A percentile compares a stretch with the other conserved stretches of the same genome.
Conservation (phyloP, 2,888 invertebrate genomes). For the Orgyia antiqua region DNA sequence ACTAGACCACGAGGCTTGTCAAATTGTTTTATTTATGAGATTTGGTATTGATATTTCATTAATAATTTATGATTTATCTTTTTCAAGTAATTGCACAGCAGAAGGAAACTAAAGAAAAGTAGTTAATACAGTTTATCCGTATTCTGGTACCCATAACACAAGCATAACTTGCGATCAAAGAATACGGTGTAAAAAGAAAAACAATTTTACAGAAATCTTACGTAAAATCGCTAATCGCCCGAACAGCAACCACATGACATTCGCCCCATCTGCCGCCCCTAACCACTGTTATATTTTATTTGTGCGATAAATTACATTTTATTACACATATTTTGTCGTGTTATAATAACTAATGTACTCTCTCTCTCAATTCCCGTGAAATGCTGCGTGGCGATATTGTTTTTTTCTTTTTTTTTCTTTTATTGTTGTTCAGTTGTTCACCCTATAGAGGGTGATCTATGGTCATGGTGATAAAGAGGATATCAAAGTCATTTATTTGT, state of each 20-base stretch:
- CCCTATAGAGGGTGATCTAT: constrained; percentile 38
- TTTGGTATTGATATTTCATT: too few species aligned
- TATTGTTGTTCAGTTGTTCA: constrained; percentile 40
- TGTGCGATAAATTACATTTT: constrained; percentile 76
- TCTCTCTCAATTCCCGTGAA: constrained; percentile 74
- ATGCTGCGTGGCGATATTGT: constrained; percentile 60
- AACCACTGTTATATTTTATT: constrained; percentile 78
- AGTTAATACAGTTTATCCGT: neutral
- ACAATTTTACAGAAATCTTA: too few species aligned
- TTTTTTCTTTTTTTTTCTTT: constrained; percentile 64
- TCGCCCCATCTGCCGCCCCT: constrained; percentile 75
- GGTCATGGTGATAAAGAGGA: constrained; percentile 27
- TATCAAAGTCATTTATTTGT: constrained; percentile 14
- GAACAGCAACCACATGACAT: constrained; percentile 24
- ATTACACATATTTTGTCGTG: constrained; percentile 80
- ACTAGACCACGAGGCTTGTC: too few species aligned
- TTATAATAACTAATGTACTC: constrained; percentile 79
- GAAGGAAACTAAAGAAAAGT: too few species aligned
- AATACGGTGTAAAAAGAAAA: too few species aligned
- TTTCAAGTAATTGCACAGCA: too few species aligned
- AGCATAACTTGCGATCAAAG: neutral
- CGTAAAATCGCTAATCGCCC: constrained; percentile 10
- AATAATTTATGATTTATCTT: too few species aligned
- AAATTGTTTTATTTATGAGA: too few species aligned
- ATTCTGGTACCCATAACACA: neutral